Conservation (phyloP, 2,113 vertebrate genomes). For the Peucedramus taeniatus region DNA sequence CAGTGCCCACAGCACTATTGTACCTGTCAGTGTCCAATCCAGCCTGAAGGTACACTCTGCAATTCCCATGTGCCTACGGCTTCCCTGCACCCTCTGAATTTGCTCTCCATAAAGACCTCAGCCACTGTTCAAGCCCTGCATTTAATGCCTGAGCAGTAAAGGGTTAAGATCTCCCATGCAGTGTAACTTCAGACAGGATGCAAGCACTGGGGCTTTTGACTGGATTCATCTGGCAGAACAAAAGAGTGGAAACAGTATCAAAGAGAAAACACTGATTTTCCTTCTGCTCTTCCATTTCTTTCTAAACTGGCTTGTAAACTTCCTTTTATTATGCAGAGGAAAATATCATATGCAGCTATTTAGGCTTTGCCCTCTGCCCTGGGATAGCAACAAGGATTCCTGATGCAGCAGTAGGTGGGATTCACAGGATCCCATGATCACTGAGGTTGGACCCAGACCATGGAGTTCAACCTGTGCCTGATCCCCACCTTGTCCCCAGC, state of each 20-base stretch:
- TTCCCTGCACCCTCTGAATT: neutral
- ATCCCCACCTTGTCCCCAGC: neutral
- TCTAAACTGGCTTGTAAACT: neutral
- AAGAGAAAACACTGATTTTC: neutral
- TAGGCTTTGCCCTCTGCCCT: neutral
- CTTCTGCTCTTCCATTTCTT: neutral
- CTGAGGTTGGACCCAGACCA: neutral
- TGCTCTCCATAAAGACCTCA: neutral
- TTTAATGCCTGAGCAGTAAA: neutral
- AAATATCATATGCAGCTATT: neutral
- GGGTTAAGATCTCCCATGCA: neutral
- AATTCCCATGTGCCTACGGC: accelerated
- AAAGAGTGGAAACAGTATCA: neutral
- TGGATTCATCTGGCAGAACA: neutral
- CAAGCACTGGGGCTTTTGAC: neutral
- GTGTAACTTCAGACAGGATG: neutral
- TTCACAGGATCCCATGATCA: neutral
- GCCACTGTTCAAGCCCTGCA: neutral
- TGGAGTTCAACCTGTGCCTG: accelerated
- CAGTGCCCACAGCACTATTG: neutral
- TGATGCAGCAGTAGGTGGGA: neutral
- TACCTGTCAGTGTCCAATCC: neutral
- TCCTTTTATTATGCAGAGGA: neutral
- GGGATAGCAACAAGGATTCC: neutral
- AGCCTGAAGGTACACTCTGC: neutral